Conservation (phyloP, 2,113 vertebrate species). For the Zosterops hypoxanthus region DNA sequence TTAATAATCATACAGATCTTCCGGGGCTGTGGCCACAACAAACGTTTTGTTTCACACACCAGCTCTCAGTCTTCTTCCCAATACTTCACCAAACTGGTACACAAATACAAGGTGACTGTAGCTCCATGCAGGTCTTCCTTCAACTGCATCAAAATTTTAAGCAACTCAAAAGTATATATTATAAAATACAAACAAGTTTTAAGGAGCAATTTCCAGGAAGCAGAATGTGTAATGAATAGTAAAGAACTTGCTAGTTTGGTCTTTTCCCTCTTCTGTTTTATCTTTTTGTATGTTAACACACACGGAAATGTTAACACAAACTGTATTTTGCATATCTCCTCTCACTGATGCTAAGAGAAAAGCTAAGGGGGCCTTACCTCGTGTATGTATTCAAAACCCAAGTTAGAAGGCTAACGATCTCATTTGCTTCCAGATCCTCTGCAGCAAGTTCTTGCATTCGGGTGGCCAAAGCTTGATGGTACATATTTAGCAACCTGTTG, state of each 20-base stretch:
- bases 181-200: neutral
- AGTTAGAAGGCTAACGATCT: constrained; percentile 91
- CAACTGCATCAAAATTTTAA: neutral
- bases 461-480: constrained; percentile 86
- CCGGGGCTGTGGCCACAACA: neutral
- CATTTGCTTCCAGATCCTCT: constrained; percentile 94
- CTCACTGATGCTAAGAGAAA: neutral
- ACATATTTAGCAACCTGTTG: constrained; percentile 84
- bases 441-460: constrained; percentile 89
- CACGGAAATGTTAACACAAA: neutral
- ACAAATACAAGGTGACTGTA: neutral
- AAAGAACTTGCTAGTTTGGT: neutral
- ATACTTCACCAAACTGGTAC: neutral
- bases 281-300: neutral
- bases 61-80: neutral
- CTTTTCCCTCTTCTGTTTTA: neutral
- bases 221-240: neutral
- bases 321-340: neutral
- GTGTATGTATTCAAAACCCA: constrained; percentile 97
- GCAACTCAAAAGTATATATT: neutral
- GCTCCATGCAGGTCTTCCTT: neutral
- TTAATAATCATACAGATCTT: neutral
- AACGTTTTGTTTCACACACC: neutral
- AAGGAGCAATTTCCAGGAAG: neutral
- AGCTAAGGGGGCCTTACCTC: constrained; percentile 74